A percentile compares a stretch with the other conserved stretches of the same genome.
Evolutionary conservation across 2,797 vertebrate species (phyloP).

Genomic region (Acrossocheilus fasciatus): DNA sequence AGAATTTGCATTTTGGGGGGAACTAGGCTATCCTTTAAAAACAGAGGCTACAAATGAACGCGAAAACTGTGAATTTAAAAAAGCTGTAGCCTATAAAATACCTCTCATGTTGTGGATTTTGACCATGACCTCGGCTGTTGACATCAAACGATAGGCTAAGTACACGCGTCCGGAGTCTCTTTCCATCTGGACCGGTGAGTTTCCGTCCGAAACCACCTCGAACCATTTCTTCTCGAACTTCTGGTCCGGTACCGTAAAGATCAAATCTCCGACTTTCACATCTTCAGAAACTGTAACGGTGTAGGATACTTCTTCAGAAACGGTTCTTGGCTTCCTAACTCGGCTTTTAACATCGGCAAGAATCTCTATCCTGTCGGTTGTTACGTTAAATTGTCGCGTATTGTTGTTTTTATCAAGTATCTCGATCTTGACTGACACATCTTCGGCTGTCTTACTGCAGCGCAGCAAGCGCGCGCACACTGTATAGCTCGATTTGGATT

Average conservation of each 20-base stretch:
- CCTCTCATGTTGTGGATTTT: constrained; percentile 80
- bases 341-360: constrained; percentile 42
- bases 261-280: constrained; percentile 79
- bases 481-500: constrained; percentile 74
- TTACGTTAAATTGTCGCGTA: constrained; percentile 69
- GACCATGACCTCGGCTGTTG: constrained; percentile 73
- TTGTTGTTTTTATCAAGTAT: constrained; percentile 80
- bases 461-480: constrained; percentile 67
- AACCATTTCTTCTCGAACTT: constrained; percentile 81
- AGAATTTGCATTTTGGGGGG: background rate
- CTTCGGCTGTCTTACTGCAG: constrained; percentile 52
- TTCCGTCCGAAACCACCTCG: constrained; percentile 75
- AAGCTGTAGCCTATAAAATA: constrained; percentile 53
- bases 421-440: constrained; percentile 70
- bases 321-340: constrained; percentile 67
- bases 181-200: constrained; percentile 79
- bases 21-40: background rate
- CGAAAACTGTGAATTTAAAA: constrained; percentile 1
- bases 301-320: constrained; percentile 76
- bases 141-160: constrained; percentile 69
- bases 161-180: constrained; percentile 83
- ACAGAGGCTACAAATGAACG: background rate
- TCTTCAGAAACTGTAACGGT: constrained; percentile 79
- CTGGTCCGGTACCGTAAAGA: constrained; percentile 85
- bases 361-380: constrained; percentile 63